Base-by-base conservation (phyloP, 2,797 vertebrate species). In the Miichthys miiuy region DNA sequence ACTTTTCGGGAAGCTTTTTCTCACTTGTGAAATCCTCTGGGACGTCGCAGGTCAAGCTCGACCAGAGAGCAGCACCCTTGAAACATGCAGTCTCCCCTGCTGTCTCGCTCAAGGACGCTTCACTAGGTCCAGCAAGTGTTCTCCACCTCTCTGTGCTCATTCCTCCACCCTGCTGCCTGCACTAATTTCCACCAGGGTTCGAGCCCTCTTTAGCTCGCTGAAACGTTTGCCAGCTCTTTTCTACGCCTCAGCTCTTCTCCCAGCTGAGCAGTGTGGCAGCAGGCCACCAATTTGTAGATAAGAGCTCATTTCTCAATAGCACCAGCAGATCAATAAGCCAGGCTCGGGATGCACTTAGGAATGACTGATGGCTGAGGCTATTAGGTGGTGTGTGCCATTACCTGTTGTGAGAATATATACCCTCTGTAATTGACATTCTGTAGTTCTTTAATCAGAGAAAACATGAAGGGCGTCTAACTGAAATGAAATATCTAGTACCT, bases 271-370 rank as follows among this genome's bases (percentile, higher is more conserved):
- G 52, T 2, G 72, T 81, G 86, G 85, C 87, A 88, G 64, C 85
- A 11, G 56, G 88, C 82, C 83, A 88, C 75, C 88, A 89, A 80
- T 92, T 89, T 90, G 84, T 56, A 91, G 88, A 91, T 87, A 88
- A 87, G 89, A 90, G 87, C 68, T 65, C 56, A 87, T 91, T 91
- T 86, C 87, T 91, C 85, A 78, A 69, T 77, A 79, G 86, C 82
- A 69, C 50, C 91, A 88, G 69, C 81, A 27, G 89, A 91, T 92
- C 91, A 81, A 93, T 93, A 90, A 66, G 75, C 66, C 64, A 11
- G 57, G 73, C 77, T 65, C 42, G 2, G 71, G 64, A 83, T 68
- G 90, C 92, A 93, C 91, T 93, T 89, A 91, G 83, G 48, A 34
- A 72, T 88, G 91, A 92, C 66, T 83, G 86, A 89, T 87, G 82